phyloP scores from a whole-genome alignment of 1,140 invertebrate species.

The Trissolcus basalis region DNA sequence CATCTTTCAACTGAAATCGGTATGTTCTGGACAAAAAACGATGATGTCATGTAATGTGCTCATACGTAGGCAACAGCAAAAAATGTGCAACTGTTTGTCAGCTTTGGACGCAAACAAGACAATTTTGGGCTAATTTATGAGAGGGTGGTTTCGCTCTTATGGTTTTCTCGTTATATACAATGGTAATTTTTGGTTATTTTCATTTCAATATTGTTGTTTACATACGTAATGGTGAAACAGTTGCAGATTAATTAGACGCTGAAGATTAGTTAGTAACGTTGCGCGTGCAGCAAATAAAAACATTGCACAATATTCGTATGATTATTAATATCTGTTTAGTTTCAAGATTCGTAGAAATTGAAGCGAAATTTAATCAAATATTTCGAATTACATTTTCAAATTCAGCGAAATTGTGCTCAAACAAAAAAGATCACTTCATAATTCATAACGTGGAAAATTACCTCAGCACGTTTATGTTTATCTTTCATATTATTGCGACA shows the following conservation, averaged over 20 bases:
- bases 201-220: conserved; percentile 28
- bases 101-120: conserved; percentile 5
- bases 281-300: conserved; percentile 58
- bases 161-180: not conserved
- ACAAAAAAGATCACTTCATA: no score
- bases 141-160: not conserved
- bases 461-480: no score
- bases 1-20: conserved; percentile 6
- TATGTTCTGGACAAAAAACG: conserved; percentile 14
- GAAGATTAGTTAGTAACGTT: conserved; percentile 55
- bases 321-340: conserved; percentile 25
- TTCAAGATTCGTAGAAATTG: not conserved
- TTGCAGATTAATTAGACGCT: conserved; percentile 58
- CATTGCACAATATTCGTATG: conserved; percentile 41
- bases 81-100: conserved; percentile 50
- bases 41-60: conserved; percentile 35
- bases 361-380: not conserved
- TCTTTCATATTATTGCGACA: no score
- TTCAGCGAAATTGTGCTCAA: no score
- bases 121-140: conserved; percentile 7
- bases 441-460: no score
- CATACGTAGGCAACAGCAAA: conserved; percentile 36
- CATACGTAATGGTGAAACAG: conserved; percentile 55
- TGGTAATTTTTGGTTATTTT: conserved; percentile 13
- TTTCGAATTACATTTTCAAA: not conserved